phyloP scores from a whole-genome alignment of 2,797 vertebrate species.

The Megalops cyprinoides region DNA sequence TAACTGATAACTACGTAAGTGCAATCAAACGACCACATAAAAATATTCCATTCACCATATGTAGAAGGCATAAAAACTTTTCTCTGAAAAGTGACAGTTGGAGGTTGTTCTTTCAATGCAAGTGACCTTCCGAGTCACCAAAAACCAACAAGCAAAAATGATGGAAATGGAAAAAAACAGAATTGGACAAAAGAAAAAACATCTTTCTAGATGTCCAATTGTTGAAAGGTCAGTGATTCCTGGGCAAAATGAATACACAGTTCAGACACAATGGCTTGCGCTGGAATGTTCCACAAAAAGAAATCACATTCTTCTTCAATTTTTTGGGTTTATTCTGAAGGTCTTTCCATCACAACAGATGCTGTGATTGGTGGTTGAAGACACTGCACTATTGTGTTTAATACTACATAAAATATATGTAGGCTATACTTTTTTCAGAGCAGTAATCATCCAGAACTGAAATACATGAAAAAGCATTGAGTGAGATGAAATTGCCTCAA shows the following conservation, averaged over 20 bases:
- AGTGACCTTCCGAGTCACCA: not conserved
- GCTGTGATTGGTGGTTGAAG: not conserved
- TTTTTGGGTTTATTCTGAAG: slow-evolving; percentile 8
- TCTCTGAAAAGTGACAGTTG: not conserved
- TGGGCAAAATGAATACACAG: not conserved
- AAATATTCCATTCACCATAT: not conserved
- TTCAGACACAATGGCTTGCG: not conserved
- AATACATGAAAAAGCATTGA: not conserved
- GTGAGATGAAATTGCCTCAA: not conserved
- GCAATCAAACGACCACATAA: not conserved
- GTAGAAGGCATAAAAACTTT: not conserved
- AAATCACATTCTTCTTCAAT: slow-evolving; percentile 14
- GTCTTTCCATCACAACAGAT: not conserved
- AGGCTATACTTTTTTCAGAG: not conserved
- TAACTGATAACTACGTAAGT: not conserved
- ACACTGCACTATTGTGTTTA: not conserved
- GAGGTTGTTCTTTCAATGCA: not conserved
- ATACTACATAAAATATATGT: not conserved
- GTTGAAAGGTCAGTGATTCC: slow-evolving; percentile 23
- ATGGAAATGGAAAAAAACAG: not conserved
- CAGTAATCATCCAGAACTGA: not conserved
- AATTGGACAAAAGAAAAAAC: not conserved
- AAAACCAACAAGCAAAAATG: not conserved
- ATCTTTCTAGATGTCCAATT: slow-evolving; percentile 1
- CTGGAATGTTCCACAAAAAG: not conserved